Conservation (phyloP, 1,140 invertebrate genomes). For the Sarcophaga bullata region DNA sequence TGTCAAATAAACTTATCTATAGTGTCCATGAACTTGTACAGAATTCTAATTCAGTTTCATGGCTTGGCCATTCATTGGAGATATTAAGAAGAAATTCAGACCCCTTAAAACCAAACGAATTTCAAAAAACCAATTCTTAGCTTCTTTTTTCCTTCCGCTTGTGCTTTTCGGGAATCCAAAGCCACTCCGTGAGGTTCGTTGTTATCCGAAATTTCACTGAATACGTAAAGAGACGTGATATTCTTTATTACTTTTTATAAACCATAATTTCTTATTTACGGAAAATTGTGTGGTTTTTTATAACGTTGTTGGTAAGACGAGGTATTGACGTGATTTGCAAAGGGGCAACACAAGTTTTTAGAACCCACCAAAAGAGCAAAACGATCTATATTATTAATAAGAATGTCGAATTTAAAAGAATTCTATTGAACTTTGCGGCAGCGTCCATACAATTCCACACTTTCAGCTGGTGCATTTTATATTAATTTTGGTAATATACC, state of each 20-base stretch:
- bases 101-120: slow-evolving; percentile 10
- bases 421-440: neutral
- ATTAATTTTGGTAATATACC: slow-evolving; percentile 21
- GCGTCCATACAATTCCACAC: slow-evolving; percentile 29
- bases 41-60: neutral
- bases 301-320: slow-evolving; percentile 47
- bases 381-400: neutral
- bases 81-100: neutral
- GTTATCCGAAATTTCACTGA: slow-evolving; percentile 50
- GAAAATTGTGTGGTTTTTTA: neutral
- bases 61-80: neutral
- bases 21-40: neutral
- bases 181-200: slow-evolving; percentile 50
- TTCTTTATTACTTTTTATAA: neutral
- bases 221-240: slow-evolving; percentile 52
- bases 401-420: slow-evolving; percentile 9
- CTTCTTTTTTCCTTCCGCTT: slow-evolving; percentile 53
- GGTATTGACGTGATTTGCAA: slow-evolving; percentile 60
- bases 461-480: too few relatives aligned
- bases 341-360: slow-evolving; percentile 60
- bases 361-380: slow-evolving; percentile 39
- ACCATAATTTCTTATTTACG: neutral
- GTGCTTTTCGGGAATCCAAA: slow-evolving; percentile 50
- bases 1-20: neutral
- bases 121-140: neutral